Evolutionary conservation across 2,797 vertebrate genomes (phyloP), one percentile per base, ranked within the genome.

Genomic region (Sebastes dallii): DNA sequence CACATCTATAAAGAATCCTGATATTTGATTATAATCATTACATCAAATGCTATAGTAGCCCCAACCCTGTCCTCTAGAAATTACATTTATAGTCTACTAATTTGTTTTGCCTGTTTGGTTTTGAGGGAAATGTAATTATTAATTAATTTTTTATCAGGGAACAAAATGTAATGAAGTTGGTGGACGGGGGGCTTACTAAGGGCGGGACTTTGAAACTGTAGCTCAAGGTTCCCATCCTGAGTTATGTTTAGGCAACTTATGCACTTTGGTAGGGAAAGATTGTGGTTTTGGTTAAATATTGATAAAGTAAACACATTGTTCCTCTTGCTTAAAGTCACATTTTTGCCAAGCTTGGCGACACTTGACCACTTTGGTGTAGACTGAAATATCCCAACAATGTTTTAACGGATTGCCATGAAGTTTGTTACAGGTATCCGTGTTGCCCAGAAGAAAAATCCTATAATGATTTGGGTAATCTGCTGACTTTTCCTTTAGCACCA

Each of bases 1-100:
- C 64, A 86, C 65, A 82, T 78, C 68, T 75, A 64, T 73, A 67
- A 71, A 61, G 67, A 89, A 82, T 87, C 70, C 64, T 78, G 75
- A 73, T 88, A 81, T 87, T 88, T 90, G 80, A 90, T 88, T 62
- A 66, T 58, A 83, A 78, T 70, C 29, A 78, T 70, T 62, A 65
- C 27, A 76, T 75, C 65, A 85, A 83, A 84, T 64, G 46, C 58
- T 61, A 2, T 70, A 58, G 70, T 24, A 25, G 14, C 24, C 11
- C 22, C 14, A 72, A 66, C 6, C 2, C 30, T 50, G 58, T 78
- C 61, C 36, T 68, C 13, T 42, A 61, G 24, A 76, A 80, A 66
- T 62, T 55, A 66, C 30, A 62, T 75, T 34, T 50, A 64, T 78
- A 46, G 61, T 70, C 9, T 61, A 3, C 8, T 70, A 18, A 60